A percentile compares a stretch with the other conserved stretches of the same genome.
Evolutionary conservation across 2,888 invertebrate species (phyloP).

Genomic region (Pristionchus exspectatus): DNA sequence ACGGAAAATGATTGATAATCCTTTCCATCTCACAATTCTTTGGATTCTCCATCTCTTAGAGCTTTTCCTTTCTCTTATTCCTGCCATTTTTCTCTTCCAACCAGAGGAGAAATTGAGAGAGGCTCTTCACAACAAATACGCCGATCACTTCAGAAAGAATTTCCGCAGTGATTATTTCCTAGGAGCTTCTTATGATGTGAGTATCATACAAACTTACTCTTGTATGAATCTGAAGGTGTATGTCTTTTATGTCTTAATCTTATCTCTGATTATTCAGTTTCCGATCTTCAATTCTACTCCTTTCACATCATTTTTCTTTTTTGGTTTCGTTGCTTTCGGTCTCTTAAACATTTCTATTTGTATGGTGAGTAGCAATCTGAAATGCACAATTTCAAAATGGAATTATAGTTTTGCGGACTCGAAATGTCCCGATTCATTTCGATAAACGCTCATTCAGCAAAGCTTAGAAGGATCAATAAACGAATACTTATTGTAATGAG

Average conservation of each 20-base stretch:
- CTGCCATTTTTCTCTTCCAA: constrained; percentile 1
- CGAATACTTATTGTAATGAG: neutral
- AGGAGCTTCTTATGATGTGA: constrained; percentile 5
- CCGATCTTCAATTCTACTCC: neutral
- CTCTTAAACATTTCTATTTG: neutral
- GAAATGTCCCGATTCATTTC: neutral
- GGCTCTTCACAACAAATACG: neutral
- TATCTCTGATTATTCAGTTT: neutral
- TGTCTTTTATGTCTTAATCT: neutral
- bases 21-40: neutral
- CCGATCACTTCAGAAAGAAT: neutral
- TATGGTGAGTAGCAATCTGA: neutral
- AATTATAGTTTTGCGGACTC: neutral
- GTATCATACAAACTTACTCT: neutral
- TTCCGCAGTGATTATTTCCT: neutral
- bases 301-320: constrained; percentile 18
- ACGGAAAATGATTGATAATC: neutral
- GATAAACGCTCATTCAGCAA: neutral
- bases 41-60: neutral
- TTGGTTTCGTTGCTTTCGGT: neutral
- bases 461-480: neutral
- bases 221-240: neutral
- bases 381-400: neutral
- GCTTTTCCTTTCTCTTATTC: neutral
- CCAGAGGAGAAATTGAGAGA: neutral